These are phyloP conservation scores for Drosophila lacertosa DNA, from an alignment of 1,140 invertebrate genomes.

Conservation along the genomic window DNA sequence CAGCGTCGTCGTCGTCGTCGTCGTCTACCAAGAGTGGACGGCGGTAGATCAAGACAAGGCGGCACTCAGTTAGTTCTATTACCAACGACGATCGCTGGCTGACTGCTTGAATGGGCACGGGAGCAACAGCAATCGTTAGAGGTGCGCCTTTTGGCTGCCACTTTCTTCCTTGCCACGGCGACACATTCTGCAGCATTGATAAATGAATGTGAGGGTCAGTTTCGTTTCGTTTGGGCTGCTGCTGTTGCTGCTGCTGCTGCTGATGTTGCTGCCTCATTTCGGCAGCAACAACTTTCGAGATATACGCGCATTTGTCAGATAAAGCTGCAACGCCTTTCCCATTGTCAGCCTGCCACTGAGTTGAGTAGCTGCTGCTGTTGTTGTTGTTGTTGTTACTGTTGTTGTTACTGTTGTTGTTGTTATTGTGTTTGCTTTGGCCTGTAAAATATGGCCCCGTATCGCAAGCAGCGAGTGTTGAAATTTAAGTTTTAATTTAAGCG, in stretches of 20 bases:
- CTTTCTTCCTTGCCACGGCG: slow-evolving; percentile 53
- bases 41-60: slow-evolving; percentile 64
- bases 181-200: slow-evolving; percentile 61
- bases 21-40: slow-evolving; percentile 23
- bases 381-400: slow-evolving; percentile 23
- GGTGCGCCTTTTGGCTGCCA: slow-evolving; percentile 57
- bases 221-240: slow-evolving; percentile 50
- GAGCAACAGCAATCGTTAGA: slow-evolving; percentile 35
- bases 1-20: slow-evolving; percentile 8
- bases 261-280: slow-evolving; percentile 29
- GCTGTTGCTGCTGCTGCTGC: slow-evolving; percentile 14
- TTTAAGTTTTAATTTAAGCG: slow-evolving; percentile 82
- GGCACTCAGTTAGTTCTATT: slow-evolving; percentile 31
- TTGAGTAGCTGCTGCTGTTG: slow-evolving; percentile 23
- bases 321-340: slow-evolving; percentile 76
- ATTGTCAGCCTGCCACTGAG: slow-evolving; percentile 68
- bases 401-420: slow-evolving; percentile 37
- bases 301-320: slow-evolving; percentile 81
- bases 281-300: slow-evolving; percentile 72
- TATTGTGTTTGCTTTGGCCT: slow-evolving; percentile 42
- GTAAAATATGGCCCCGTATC: slow-evolving; percentile 73
- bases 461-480: slow-evolving; percentile 73
- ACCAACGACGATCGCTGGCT: slow-evolving; percentile 21
- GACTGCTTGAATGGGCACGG: slow-evolving; percentile 13
- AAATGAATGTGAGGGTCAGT: slow-evolving; percentile 81